Evolutionary conservation across 2,113 vertebrate species (phyloP).

Genomic region (Gavialis gangeticus): DNA sequence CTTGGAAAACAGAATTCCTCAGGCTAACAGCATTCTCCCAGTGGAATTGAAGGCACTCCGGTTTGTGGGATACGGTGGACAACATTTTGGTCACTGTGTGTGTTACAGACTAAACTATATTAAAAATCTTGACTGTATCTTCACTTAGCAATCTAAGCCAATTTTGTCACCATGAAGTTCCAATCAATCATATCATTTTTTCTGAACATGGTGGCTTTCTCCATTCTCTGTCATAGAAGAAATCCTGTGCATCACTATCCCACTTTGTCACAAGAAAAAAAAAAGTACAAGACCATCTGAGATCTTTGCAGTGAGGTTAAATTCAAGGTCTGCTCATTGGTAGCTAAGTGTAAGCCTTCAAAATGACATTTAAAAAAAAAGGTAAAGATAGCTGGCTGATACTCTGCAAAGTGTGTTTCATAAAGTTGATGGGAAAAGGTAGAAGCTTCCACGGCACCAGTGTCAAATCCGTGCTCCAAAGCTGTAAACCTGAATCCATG

Average conservation of each 20-base stretch:
- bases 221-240: constrained; percentile 16
- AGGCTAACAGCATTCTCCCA: background rate
- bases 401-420: background rate
- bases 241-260: background rate
- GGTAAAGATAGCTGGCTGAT: background rate
- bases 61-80: background rate
- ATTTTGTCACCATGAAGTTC: background rate
- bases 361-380: background rate
- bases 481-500: background rate
- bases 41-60: background rate
- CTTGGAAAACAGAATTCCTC: background rate
- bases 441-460: background rate
- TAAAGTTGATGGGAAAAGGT: background rate
- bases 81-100: background rate
- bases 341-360: background rate
- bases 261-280: background rate
- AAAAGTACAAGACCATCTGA: background rate
- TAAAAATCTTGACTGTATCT: background rate
- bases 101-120: background rate
- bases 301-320: background rate
- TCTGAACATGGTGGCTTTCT: background rate
- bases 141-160: background rate
- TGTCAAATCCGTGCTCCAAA: background rate
- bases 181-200: background rate
- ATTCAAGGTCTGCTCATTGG: background rate